Percentiles rank a stretch among this genome's conserved stretches.
These are phyloP conservation scores for Darevskia mixta DNA, from an alignment of 2,797 vertebrate genomes.

Conservation along the genomic window DNA sequence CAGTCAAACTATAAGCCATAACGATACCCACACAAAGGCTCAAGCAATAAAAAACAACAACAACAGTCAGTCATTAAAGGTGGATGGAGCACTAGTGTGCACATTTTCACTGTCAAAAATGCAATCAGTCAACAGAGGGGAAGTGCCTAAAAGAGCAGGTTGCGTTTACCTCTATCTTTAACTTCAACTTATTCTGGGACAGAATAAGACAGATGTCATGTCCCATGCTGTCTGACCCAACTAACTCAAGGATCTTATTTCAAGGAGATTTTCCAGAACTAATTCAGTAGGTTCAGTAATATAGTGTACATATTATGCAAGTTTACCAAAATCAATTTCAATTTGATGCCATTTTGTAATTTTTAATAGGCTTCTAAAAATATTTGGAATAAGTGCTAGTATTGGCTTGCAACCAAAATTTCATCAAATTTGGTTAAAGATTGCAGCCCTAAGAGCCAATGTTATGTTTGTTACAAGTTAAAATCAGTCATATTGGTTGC, in stretches of 20 bases:
- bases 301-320: background rate
- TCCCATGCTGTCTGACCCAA: conserved; percentile 37
- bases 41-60: conserved; percentile 51
- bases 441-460: background rate
- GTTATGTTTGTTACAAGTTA: background rate
- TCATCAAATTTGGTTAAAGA: background rate
- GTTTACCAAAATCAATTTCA: background rate
- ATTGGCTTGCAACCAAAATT: background rate
- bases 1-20: conserved; percentile 76
- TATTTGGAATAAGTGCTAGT: background rate
- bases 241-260: conserved; percentile 44
- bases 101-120: conserved; percentile 58
- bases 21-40: conserved; percentile 66
- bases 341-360: background rate
- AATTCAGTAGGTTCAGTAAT: too few relatives aligned
- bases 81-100: conserved; percentile 51
- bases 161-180: conserved; percentile 27
- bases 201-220: conserved; percentile 28
- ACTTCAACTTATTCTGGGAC: conserved; percentile 23
- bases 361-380: background rate
- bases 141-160: conserved; percentile 45
- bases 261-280: background rate
- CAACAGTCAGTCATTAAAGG: conserved; percentile 50
- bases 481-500: background rate
- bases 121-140: conserved; percentile 46